These are phyloP conservation scores for Dreissena polymorpha DNA, from an alignment of 1,140 invertebrate genomes.

Conservation along the genomic window DNA sequence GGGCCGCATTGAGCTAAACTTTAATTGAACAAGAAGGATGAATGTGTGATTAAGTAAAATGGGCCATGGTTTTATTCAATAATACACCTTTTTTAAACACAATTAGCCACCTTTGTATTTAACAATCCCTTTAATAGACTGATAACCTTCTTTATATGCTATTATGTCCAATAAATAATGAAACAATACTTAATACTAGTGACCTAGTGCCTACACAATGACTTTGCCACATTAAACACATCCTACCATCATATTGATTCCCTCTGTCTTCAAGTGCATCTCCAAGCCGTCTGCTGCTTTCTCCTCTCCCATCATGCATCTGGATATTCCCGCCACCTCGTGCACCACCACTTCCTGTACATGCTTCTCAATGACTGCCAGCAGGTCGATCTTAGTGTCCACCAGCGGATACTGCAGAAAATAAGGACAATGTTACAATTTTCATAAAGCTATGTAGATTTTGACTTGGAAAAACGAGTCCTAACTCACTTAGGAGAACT, in stretches of 20 bases:
- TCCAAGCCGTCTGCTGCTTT: constrained; percentile 78
- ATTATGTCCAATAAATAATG: no score
- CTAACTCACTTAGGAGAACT: no score
- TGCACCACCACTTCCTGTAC: constrained; percentile 88
- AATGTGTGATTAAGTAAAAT: no score
- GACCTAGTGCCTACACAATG: no score
- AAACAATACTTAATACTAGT: no score
- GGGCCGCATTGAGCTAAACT: no score
- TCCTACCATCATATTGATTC: constrained; percentile 88
- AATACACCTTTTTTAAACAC: no score
- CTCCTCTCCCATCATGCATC: constrained; percentile 85
- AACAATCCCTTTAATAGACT: no score
- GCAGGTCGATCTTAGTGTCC: constrained; percentile 85
- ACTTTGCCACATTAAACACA: not conserved
- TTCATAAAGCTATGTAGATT: not conserved
- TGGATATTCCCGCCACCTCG: constrained; percentile 90
- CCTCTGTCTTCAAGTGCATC: constrained; percentile 91
- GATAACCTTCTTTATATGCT: no score
- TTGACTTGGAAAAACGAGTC: not conserved
- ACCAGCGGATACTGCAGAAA: constrained; percentile 82
- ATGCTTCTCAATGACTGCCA: constrained; percentile 88
- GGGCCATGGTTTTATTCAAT: no score
- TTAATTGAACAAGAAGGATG: no score
- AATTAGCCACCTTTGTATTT: no score
- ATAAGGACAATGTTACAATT: constrained; percentile 15